Evolutionary conservation across 2,113 vertebrate genomes (phyloP), one percentile per base, ranked within the genome.

Genomic region (Probosciger aterrimus): DNA sequence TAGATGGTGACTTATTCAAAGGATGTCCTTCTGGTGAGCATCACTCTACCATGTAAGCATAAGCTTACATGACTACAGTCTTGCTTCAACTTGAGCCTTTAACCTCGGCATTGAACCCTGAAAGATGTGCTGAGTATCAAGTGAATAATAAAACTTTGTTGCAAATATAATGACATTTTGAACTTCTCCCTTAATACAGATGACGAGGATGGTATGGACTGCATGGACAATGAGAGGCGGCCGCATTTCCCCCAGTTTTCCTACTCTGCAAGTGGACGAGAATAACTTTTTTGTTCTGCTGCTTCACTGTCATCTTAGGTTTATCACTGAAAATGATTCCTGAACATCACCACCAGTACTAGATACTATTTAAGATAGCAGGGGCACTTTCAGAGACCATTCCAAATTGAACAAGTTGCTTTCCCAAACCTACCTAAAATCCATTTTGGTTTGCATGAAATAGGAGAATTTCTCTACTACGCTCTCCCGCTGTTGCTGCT

Each of bases 201-300:
- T 95, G 99, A 99, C 23, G 99, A 99, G 96, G 99, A 99, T 31
- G 99, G 99, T 68, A 99, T 99, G 99, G 99, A 99, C 96, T 98
- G 99, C 98, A 96, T 99, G 98, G 99, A 99, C 97, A 99, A 98
- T 63, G 99, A 99, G 97, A 98, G 99, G 93, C 98, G 99, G 93
- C 99, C 99, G 3, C 99, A 99, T 96, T 99, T 99, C 98, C 99
- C 99, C n/a, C 99, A 99, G 94, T 99, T 99, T 97, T 99, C 99
- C 95, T 99, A 99, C 98, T 99, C 99, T 11, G 99, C 99, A 96
- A 99, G 99, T 50, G 99, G 99, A 88, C 98, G 99, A 93, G 99
- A 99, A 98, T 99, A 98, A 98, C 96, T 86, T 82, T 73, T 88
- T 90, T 96, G 94, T 94, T 95, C 95, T 96, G 96, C 98, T 97